phyloP scores from a whole-genome alignment of 2,888 invertebrate genomes.

The Lasioglossum villosulum region DNA sequence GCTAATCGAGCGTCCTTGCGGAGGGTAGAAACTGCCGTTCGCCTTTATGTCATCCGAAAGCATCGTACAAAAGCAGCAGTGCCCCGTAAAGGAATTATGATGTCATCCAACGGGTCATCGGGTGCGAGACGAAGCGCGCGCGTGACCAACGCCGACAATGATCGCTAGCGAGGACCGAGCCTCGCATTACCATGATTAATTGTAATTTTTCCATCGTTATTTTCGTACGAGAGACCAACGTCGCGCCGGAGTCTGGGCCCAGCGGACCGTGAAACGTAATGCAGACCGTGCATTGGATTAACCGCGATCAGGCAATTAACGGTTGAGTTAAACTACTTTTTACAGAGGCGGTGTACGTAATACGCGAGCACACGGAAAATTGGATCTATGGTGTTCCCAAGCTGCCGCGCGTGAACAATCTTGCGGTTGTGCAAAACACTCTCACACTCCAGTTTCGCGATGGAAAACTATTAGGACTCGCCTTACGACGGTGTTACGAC shows the following conservation, averaged over 20 bases:
- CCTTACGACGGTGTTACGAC: background rate
- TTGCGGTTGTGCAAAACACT: background rate
- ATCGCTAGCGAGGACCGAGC: background rate
- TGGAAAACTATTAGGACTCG: background rate
- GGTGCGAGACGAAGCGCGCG: slow-evolving; percentile 46
- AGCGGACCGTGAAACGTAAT: background rate
- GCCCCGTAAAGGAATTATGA: slow-evolving; percentile 55
- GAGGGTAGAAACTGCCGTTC: background rate
- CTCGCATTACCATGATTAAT: slow-evolving; percentile 23
- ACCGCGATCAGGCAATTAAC: background rate
- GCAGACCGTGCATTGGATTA: background rate
- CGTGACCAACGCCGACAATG: slow-evolving; percentile 44
- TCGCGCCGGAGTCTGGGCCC: background rate
- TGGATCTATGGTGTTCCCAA: slow-evolving; percentile 5
- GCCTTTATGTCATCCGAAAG: slow-evolving; percentile 39
- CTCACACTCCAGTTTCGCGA: background rate
- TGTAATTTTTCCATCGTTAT: background rate
- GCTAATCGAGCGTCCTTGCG: background rate
- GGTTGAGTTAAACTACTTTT: background rate
- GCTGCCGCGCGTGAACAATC: background rate
- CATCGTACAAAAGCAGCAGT: slow-evolving; percentile 29
- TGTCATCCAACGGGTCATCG: slow-evolving; percentile 47
- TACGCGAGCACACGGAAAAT: background rate
- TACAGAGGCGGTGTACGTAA: background rate
- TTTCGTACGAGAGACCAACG: background rate